These are phyloP conservation scores for Sebastes umbrosus DNA, from an alignment of 2,797 vertebrate species.

Conservation along the genomic window DNA sequence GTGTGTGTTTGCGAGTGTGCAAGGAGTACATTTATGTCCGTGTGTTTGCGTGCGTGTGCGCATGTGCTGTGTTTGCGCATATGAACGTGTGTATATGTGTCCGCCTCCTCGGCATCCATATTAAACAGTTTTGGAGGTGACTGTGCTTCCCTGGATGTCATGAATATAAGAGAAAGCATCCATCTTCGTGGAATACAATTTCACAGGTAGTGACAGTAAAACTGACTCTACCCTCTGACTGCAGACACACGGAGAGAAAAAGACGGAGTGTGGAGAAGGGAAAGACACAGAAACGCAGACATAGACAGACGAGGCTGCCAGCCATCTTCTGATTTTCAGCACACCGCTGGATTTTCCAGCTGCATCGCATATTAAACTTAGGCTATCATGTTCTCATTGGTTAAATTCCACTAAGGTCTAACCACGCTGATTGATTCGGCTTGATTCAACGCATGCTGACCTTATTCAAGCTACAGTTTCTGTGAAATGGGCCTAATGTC, in stretches of 20 bases:
- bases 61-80: conserved; percentile 30
- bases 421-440: conserved; percentile 78
- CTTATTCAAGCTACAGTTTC: conserved; percentile 62
- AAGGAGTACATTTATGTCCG: conserved; percentile 36
- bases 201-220: conserved; percentile 85
- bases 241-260: conserved; percentile 65
- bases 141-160: conserved; percentile 84
- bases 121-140: conserved; percentile 84
- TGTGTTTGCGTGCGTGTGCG: conserved; percentile 14
- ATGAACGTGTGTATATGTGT: conserved; percentile 57
- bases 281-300: conserved; percentile 63
- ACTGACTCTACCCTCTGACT: conserved; percentile 75
- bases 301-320: conserved; percentile 68
- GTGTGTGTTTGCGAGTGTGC: conserved; percentile 31
- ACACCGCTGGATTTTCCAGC: conserved; percentile 68
- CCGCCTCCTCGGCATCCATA: conserved; percentile 75
- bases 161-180: conserved; percentile 86
- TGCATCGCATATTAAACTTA: conserved; percentile 74
- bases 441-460: conserved; percentile 78
- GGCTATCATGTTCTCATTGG: conserved; percentile 68
- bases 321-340: conserved; percentile 69
- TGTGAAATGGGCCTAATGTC: conserved; percentile 65
- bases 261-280: conserved; percentile 65
- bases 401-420: conserved; percentile 76
- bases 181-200: conserved; percentile 86